Conservation (phyloP, 30 jellyfish, hydroid and myxozoan genomes). For the Cassiopea xamachana region DNA sequence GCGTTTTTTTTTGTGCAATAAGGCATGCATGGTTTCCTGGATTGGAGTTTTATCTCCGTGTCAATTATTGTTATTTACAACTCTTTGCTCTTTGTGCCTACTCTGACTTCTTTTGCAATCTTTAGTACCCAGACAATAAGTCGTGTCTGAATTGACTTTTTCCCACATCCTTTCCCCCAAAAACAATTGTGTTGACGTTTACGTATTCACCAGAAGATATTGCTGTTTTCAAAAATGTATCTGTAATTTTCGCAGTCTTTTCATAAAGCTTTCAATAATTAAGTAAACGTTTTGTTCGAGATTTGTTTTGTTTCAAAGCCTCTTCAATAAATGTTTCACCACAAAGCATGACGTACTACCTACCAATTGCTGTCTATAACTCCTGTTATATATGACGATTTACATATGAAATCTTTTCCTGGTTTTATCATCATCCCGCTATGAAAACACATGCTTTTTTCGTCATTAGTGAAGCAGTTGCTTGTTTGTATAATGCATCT, state of each 20-base stretch:
- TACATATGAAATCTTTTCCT: too few relatives aligned
- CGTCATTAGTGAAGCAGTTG: too few relatives aligned
- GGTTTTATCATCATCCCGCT: too few relatives aligned
- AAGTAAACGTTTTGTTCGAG: constrained; percentile 1
- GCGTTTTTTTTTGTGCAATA: too few relatives aligned
- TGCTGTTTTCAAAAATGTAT: neutral
- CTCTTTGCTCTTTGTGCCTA: neutral
- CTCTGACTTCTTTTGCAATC: neutral
- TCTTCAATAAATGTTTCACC: too few relatives aligned
- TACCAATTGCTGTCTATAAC: too few relatives aligned
- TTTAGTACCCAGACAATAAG: neutral
- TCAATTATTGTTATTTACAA: too few relatives aligned
- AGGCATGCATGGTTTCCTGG: too few relatives aligned
- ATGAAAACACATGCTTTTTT: too few relatives aligned
- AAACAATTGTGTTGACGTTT: constrained; percentile 5
- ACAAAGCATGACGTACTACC: too few relatives aligned
- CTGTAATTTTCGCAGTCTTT: neutral
- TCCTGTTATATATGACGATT: too few relatives aligned
- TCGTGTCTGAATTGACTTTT: neutral
- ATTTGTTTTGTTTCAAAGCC: neutral
- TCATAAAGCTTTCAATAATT: neutral
- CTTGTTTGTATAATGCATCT: too few relatives aligned
- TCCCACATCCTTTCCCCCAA: constrained; percentile 3
- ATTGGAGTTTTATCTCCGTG: neutral
- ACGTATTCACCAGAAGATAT: neutral